These are phyloP conservation scores for Myotis yumanensis DNA, from an alignment of 2,113 vertebrate species.

Conservation along the genomic window DNA sequence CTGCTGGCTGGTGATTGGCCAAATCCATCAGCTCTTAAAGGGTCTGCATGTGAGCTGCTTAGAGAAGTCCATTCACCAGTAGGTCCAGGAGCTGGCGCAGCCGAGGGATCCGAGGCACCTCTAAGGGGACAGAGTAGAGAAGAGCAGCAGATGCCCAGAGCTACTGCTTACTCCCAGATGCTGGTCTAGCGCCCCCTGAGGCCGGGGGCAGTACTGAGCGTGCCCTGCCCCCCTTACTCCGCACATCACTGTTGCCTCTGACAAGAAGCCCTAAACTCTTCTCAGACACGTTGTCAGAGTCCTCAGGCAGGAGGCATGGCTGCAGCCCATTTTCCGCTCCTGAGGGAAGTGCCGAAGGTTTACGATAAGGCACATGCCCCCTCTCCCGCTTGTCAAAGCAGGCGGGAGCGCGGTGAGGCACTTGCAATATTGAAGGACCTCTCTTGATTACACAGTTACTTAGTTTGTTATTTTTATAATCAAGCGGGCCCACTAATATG, in stretches of 20 bases:
- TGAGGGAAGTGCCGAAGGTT: neutral
- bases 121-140: rapidly evolving
- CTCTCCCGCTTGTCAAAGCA: neutral
- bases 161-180: rapidly evolving
- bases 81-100: no score
- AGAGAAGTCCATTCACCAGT: neutral
- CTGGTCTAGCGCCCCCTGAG: neutral
- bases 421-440: neutral
- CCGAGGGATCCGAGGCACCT: rapidly evolving
- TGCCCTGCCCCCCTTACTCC: neutral
- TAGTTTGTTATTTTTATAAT: conserved; percentile 69
- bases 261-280: neutral
- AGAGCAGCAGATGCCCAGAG: neutral
- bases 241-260: rapidly evolving
- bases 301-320: rapidly evolving
- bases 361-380: rapidly evolving
- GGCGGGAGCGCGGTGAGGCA: neutral
- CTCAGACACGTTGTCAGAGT: neutral
- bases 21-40: neutral
- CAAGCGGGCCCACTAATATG: conserved; percentile 59
- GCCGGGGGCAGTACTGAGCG: no score
- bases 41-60: neutral
- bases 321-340: neutral
- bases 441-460: conserved; percentile 51
- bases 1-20: neutral